These are phyloP conservation scores for Apis cerana DNA, from an alignment of 1,140 invertebrate genomes.

Conservation along the genomic window DNA sequence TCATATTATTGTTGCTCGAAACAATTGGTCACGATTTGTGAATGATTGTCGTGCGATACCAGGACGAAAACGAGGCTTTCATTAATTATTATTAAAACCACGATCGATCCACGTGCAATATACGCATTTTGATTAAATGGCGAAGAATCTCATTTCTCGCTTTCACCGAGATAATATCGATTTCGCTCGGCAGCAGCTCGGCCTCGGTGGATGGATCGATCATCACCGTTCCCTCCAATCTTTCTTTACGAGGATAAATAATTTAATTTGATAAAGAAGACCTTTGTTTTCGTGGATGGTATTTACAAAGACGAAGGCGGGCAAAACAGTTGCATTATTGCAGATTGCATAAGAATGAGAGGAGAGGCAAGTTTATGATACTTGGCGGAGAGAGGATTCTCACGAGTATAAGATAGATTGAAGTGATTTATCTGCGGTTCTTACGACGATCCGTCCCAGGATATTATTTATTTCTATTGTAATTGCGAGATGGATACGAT, in stretches of 20 bases:
- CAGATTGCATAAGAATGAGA: conserved; percentile 10
- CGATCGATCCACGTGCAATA: conserved; percentile 17
- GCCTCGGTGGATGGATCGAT: conserved; percentile 7
- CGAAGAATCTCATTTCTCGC: conserved; percentile 36
- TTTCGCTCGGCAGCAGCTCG: conserved; percentile 25
- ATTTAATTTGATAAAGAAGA: background rate
- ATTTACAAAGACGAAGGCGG: conserved; percentile 7
- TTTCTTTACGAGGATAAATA: background rate
- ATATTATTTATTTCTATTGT: no score
- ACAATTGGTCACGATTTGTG: background rate
- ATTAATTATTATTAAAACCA: conserved; percentile 4
- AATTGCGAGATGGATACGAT: no score
- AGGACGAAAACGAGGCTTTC: conserved; percentile 12
- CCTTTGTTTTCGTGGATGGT: conserved; percentile 39
- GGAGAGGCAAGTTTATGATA: conserved; percentile 27
- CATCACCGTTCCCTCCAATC: background rate
- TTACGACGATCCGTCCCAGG: background rate
- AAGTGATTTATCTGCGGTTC: background rate
- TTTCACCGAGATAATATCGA: conserved; percentile 43
- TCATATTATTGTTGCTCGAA: background rate
- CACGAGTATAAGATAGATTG: background rate
- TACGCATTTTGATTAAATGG: conserved; percentile 26
- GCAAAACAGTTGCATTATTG: conserved; percentile 39
- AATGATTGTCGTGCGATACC: background rate
- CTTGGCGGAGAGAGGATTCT: conserved; percentile 14